Percentiles rank a stretch among this genome's conserved stretches.
Conservation (phyloP, 2,113 vertebrate species). For the Saccopteryx bilineata region DNA sequence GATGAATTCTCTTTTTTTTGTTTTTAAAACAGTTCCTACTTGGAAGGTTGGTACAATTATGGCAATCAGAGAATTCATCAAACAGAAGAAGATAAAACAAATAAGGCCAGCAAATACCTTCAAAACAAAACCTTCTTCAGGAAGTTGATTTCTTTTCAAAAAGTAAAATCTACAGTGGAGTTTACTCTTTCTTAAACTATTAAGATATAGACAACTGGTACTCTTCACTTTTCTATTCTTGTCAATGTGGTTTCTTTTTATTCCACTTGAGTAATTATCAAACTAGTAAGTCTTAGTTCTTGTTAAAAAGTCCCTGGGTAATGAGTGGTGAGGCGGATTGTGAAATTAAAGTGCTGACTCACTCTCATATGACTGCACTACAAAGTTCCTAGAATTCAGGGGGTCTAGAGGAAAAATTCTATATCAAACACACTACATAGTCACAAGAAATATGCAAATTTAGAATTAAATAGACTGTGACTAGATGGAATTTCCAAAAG, state of each 20-base stretch:
- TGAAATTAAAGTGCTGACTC: conserved; percentile 84
- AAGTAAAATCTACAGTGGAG: not conserved
- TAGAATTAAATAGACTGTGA: conserved; percentile 34
- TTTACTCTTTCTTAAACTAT: not conserved
- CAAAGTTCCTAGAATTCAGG: conserved; percentile 62
- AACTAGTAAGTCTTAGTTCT: conserved; percentile 80
- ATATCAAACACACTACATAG: conserved; percentile 60
- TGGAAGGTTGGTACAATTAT: not conserved
- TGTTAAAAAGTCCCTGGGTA: conserved; percentile 87
- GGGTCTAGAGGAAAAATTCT: conserved; percentile 64
- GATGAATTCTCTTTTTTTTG: conserved; percentile 9
- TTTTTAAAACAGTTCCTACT: conserved; percentile 14
- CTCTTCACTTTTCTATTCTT: conserved; percentile 79
- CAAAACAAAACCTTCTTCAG: conserved; percentile 48
- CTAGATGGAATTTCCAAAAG: conserved; percentile 16
- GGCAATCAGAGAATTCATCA: not conserved
- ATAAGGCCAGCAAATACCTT: conserved; percentile 50
- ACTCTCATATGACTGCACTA: conserved; percentile 76
- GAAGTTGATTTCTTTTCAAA: not conserved
- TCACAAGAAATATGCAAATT: conserved; percentile 55
- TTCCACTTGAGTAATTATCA: conserved; percentile 82
- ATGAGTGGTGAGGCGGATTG: conserved; percentile 36
- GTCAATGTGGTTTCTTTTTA: conserved; percentile 83
- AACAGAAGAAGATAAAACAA: not conserved
- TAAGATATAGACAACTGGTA: conserved; percentile 67